phyloP scores from a whole-genome alignment of 2,888 invertebrate species.

The Eupithecia insigniata region DNA sequence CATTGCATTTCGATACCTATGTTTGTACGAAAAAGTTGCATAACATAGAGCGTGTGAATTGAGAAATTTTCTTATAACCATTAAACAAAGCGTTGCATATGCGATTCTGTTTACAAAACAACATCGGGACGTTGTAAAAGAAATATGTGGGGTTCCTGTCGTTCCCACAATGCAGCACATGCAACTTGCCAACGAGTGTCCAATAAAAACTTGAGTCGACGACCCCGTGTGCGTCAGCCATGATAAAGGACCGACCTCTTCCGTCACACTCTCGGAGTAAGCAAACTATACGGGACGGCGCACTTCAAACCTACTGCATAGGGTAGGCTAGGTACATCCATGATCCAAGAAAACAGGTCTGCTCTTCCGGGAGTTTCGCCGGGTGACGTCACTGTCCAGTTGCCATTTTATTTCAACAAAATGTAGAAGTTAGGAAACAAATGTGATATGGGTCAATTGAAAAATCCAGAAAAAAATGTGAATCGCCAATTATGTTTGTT shows the following conservation, averaged over 20 bases:
- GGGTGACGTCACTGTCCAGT: no score
- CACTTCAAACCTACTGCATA: background rate
- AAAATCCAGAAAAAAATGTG: no score
- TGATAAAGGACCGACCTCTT: slow-evolving; percentile 71
- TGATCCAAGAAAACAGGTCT: no score
- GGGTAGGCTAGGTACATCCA: no score
- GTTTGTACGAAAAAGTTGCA: slow-evolving; percentile 20
- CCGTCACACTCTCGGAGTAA: slow-evolving; percentile 49
- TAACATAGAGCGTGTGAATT: slow-evolving; percentile 52
- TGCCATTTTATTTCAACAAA: no score
- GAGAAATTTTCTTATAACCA: slow-evolving; percentile 49
- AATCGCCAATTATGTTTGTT: no score
- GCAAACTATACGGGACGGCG: background rate
- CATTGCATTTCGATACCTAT: background rate
- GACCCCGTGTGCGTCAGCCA: slow-evolving; percentile 79
- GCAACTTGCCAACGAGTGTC: slow-evolving; percentile 56
- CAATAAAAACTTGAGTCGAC: slow-evolving; percentile 77
- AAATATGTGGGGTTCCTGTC: slow-evolving; percentile 60
- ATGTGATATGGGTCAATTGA: no score
- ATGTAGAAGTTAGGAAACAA: no score
- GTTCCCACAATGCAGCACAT: slow-evolving; percentile 74
- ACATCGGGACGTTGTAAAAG: slow-evolving; percentile 49
- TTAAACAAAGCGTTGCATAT: slow-evolving; percentile 54
- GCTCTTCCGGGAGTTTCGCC: no score
- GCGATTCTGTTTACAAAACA: slow-evolving; percentile 60